phyloP scores from a whole-genome alignment of 2,113 vertebrate genomes.

The Sisor rabdophorus region DNA sequence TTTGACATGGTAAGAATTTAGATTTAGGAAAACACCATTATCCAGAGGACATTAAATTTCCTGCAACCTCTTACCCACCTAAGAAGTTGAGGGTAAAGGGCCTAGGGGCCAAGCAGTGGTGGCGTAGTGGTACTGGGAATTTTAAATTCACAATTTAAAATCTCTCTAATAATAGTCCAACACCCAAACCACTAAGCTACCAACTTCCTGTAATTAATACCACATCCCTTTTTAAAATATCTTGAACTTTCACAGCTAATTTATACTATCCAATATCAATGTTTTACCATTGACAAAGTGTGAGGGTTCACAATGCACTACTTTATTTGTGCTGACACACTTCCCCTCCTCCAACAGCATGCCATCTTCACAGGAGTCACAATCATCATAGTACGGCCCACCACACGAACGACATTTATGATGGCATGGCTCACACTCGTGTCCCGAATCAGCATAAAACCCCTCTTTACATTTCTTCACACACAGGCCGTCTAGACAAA shows the following conservation, averaged over 20 bases:
- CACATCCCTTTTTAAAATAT: too few relatives aligned
- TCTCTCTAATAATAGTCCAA: too few relatives aligned
- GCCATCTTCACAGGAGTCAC: constrained; percentile 68
- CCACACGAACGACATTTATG: constrained; percentile 70
- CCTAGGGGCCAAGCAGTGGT: too few relatives aligned
- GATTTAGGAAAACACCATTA: background rate
- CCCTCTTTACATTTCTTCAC: constrained; percentile 73
- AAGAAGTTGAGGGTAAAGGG: too few relatives aligned
- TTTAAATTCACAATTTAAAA: too few relatives aligned
- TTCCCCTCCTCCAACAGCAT: constrained; percentile 59
- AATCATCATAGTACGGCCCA: constrained; percentile 69
- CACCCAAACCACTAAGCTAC: too few relatives aligned
- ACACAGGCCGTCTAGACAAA: constrained; percentile 52
- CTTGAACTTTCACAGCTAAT: background rate
- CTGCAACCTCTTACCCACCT: too few relatives aligned
- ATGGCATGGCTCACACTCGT: constrained; percentile 81
- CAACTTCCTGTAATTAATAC: too few relatives aligned
- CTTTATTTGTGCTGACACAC: constrained; percentile 60
- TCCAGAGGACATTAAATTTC: background rate
- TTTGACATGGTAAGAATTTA: too few relatives aligned
- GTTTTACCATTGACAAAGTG: constrained; percentile 72
- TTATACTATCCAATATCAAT: background rate
- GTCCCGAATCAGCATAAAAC: constrained; percentile 71
- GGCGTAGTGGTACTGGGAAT: too few relatives aligned
- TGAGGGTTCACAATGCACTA: constrained; percentile 34